Evolutionary conservation across 1,140 invertebrate species (phyloP).

Genomic region (Ephestia elutella): DNA sequence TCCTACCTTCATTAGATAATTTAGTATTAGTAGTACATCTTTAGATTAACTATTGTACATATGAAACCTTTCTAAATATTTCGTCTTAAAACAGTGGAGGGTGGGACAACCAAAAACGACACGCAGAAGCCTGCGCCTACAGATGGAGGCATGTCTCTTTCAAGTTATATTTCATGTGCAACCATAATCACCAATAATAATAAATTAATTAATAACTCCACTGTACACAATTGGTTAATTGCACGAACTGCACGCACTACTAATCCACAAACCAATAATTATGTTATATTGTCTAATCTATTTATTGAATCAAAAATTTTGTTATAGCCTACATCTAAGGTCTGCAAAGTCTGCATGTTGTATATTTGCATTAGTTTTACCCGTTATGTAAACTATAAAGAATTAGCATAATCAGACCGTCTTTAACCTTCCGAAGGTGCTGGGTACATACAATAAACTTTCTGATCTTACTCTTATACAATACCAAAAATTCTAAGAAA

Average conservation of each 20-base stretch:
- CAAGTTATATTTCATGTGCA: neutral
- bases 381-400: too few relatives aligned
- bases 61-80: neutral
- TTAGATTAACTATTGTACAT: neutral
- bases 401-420: too few relatives aligned
- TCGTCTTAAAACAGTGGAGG: slow-evolving; percentile 44
- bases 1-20: too few relatives aligned
- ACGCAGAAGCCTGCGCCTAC: slow-evolving; percentile 31
- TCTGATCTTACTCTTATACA: too few relatives aligned
- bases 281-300: too few relatives aligned
- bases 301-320: too few relatives aligned
- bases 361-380: too few relatives aligned
- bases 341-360: too few relatives aligned
- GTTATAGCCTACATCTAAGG: too few relatives aligned
- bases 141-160: slow-evolving; percentile 42
- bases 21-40: neutral
- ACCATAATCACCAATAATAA: neutral
- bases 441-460: too few relatives aligned
- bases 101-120: slow-evolving; percentile 30
- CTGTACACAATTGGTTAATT: neutral
- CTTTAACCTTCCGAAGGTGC: too few relatives aligned
- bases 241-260: neutral
- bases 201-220: neutral
- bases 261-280: neutral
- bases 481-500: too few relatives aligned